phyloP scores from a whole-genome alignment of 2,797 vertebrate species.

The Rhinophrynus dorsalis region DNA sequence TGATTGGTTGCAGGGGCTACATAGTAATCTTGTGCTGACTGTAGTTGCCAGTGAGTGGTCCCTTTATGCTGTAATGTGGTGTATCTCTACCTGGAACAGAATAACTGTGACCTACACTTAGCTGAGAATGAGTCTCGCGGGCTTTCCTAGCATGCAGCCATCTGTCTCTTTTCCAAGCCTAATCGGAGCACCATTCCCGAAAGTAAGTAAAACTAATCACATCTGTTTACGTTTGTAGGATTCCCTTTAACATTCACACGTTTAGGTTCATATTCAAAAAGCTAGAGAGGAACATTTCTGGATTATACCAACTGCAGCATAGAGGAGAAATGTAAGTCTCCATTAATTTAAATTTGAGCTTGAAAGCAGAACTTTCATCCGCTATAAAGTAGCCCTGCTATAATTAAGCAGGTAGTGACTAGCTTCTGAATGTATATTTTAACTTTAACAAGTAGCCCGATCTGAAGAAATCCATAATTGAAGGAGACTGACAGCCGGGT shows the following conservation, averaged over 20 bases:
- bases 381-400: no score
- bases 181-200: constrained; percentile 4
- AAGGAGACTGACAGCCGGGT: no score
- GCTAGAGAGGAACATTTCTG: no score
- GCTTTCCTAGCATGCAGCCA: background rate
- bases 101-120: background rate
- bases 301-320: no score
- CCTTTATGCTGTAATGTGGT: background rate
- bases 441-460: no score
- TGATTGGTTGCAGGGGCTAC: background rate
- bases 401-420: no score
- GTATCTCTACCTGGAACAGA: background rate
- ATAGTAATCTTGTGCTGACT: background rate
- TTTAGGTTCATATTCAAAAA: no score
- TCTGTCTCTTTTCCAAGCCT: constrained; percentile 1
- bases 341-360: no score
- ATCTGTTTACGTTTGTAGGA: constrained; percentile 19
- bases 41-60: background rate
- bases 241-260: constrained; percentile 14
- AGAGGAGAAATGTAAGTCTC: no score
- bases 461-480: no score
- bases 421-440: no score
- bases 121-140: background rate
- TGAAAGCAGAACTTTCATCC: no score
- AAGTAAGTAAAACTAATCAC: constrained; percentile 14